Evolutionary conservation across 2,113 vertebrate species (phyloP).

Genomic region (Picathartes gymnocephalus): DNA sequence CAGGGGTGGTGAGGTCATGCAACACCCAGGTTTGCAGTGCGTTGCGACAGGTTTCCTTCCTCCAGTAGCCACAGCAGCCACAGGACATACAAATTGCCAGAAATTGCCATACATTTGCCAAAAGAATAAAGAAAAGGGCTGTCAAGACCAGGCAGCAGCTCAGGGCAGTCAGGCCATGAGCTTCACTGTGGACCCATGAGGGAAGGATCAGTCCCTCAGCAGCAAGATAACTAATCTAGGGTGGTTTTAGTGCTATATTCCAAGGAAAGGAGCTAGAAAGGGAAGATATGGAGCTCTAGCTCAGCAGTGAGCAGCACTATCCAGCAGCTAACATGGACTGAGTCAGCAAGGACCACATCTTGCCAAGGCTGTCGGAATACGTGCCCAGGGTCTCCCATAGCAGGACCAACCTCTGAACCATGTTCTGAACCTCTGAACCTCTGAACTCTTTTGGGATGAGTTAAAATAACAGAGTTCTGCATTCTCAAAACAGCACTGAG

Average conservation of each 20-base stretch:
- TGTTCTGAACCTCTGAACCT: too few species aligned
- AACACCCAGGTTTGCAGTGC: neutral
- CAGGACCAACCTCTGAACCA: neutral
- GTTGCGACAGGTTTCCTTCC: neutral
- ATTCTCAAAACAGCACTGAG: neutral
- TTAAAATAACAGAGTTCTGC: neutral
- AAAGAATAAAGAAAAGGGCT: neutral
- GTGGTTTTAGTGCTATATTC: neutral
- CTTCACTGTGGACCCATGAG: accelerated
- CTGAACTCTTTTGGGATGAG: neutral
- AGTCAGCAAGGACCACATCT: neutral
- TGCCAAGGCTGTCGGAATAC: accelerated
- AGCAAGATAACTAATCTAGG: neutral
- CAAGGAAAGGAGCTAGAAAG: neutral
- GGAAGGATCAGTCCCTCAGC: neutral
- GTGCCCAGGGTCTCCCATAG: neutral
- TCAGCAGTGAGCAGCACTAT: neutral
- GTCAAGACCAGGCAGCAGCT: neutral
- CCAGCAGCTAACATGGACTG: neutral
- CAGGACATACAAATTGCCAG: accelerated
- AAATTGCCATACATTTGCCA: neutral
- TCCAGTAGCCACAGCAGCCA: neutral
- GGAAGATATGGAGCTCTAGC: neutral
- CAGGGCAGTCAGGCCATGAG: accelerated
- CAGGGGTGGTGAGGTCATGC: accelerated